Percentiles rank a stretch among this genome's conserved stretches.
Conservation (phyloP, 92 coral and sea anemone species). For the Micromussa lordhowensis region DNA sequence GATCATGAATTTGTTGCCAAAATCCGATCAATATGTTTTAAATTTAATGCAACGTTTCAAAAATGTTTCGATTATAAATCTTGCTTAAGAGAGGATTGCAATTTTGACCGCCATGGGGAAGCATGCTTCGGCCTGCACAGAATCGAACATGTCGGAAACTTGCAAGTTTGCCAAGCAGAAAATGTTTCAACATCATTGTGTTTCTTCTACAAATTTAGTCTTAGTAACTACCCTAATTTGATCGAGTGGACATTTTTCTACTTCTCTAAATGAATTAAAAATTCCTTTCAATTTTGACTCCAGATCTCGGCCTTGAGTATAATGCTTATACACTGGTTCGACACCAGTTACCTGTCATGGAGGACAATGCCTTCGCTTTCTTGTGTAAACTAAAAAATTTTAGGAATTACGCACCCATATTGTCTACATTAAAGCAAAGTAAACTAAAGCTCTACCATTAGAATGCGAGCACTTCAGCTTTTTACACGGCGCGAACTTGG, state of each 20-base stretch:
- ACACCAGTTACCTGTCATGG: constrained; percentile 17
- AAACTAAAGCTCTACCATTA: constrained; percentile 7
- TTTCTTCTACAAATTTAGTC: not conserved
- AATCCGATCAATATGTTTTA: too few species aligned
- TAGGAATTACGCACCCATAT: constrained; percentile 26
- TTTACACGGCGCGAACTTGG: not conserved
- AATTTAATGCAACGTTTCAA: too few species aligned
- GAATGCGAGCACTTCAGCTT: constrained; percentile 28
- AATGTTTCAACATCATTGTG: not conserved
- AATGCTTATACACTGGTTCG: too few species aligned
- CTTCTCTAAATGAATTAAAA: not conserved
- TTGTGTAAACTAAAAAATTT: constrained; percentile 1
- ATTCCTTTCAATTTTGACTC: not conserved
- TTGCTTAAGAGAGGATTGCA: not conserved
- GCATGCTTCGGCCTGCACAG: not conserved
- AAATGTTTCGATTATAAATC: too few species aligned
- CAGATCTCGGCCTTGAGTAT: not conserved
- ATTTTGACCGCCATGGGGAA: not conserved
- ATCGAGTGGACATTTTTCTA: not conserved
- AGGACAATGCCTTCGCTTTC: not conserved
- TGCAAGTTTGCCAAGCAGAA: not conserved
- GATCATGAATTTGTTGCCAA: not conserved
- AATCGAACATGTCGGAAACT: not conserved
- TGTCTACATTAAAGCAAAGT: constrained; percentile 39
- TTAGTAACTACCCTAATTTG: not conserved